Evolutionary conservation across 2,797 vertebrate species (phyloP), one percentile per base, ranked within the genome.

Genomic region (Urophycis tenuis): DNA sequence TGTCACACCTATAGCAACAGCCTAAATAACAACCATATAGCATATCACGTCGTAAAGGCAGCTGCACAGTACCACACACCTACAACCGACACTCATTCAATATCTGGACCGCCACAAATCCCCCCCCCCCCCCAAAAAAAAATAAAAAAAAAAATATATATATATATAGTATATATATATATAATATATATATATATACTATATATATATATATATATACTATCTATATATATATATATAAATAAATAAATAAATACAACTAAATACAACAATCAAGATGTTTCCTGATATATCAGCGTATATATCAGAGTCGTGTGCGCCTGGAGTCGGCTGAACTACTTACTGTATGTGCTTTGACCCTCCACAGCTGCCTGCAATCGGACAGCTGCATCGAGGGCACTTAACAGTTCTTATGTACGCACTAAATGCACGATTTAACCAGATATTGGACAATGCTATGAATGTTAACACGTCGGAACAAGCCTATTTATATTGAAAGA

Each of bases 311-410:
- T 11, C 64, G 45, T 72, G 5, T 79, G 49, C 3, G 41, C 49
- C 25, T 53, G 74, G 76, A 70, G 78, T 9, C 0, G n/a, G n/a
- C n/a, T n/a, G n/a, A n/a, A n/a, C n/a, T n/a, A n/a, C n/a, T n/a
- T n/a, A n/a, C n/a, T n/a, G n/a, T n/a, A 77, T 67, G 45, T 73
- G 69, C 74, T 71, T 35, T 81, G 81, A 79, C 73, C 72, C 45
- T 74, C 10, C 36, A 78, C 86, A 81, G 75, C 84, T 85, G 82
- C 74, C 25, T 60, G 60, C 72, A 53, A 72, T 72, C 76, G 72
- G 64, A 11, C 35, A 81, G 84, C 81, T 86, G 80, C 22, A 22
- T 34, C 35, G 25, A 45, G 75, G 49, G 74, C 71, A 77, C 71
- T 71, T 71, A 60, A 39, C 71, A 75, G 7, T n/a, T 34, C 36